Base-by-base conservation (phyloP, 2,797 vertebrate species). In the Cyclopterus lumpus region DNA sequence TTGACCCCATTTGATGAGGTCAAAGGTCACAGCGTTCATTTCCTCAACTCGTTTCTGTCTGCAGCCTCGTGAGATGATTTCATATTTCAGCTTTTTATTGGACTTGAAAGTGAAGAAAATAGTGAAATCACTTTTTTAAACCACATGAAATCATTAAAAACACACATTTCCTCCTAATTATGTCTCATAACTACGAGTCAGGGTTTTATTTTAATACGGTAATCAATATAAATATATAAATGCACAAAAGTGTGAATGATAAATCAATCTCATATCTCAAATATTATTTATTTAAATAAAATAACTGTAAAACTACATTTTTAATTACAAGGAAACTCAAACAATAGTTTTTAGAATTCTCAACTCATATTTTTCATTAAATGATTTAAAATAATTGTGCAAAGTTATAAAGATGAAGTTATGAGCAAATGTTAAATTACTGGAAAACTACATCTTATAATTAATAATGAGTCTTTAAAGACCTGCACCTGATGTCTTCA, bases 1-100 rank as follows among this genome's bases (percentile, higher is more conserved):
- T 48, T 18, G 22, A 40, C 38, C 63, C 6, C 24, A 0, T 60
- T 5, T 20, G 10, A 30, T 8, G 58, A 79, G 71, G 67, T 71
- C 72, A 66, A 24, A 72, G 51, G 51, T 72, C 68, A 64, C 24
- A 3, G 38, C 8, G 36, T 28, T 26, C 8, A 4, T 53, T 34
- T 58, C 18, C 22, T 48, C 3, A 9, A 42, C 26, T 55, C 16
- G 8, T 22, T 61, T 68, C 16, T 36, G 66, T 63, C 58, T 28
- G 12, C 18, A 4, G 59, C 36, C 20, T 32, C 6, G 10, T 36
- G 4, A 44, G 40, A 42, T 40, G 44, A 44, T 15, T 18, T 18
- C 2, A 54, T 57, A 1, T 57, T 32, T 57, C 30, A 20, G 8
- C 8, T 32, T 57, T 57, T 57, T 58, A 34, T n/a, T 32, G 18